Evolutionary conservation across 2,797 vertebrate species (phyloP), one percentile per base, ranked within the genome.

Genomic region (Staurois parvus): DNA sequence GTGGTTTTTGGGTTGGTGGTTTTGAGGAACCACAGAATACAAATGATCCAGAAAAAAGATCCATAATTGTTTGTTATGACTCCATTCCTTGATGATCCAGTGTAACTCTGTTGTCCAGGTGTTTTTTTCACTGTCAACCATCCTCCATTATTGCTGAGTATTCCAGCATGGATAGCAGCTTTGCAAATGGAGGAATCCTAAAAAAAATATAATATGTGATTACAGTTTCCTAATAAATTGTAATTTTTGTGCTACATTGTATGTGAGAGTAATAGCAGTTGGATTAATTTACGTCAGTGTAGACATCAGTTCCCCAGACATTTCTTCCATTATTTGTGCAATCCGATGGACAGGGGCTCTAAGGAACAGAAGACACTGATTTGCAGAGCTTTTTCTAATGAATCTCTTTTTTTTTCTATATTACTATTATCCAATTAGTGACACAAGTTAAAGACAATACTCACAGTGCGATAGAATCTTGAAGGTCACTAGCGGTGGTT

Each of bases 141-240:
- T 19, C 77, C 77, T 45, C 64, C 77, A 17, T 19, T 67, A 28
- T 79, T 69, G 12, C 26, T 9, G 8, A 48, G 19, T 28, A 48
- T 17, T 4, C 77, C 77, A 68, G 77, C 64, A 79, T 79, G 77
- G 77, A 79, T 79, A 48, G 77, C 77, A 9, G 77, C 77, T 40
- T 45, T 34, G 13, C 77, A 79, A 9, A 79, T 29, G 10, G 77
- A 28, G 6, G 77, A 79, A 79, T 69, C 45, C 77, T 79, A 40
- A 30, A 28, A 29, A 3, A 64, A 4, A 10, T 10, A 26, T n/a
- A 11, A 6, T 3, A 64, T 64, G 24, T 62, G 59, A 2, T 64
- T 26, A 15, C 4, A 62, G 10, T 10, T 62, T 26, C 13, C 21
- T 62, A 1, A 9, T 59, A 59, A 7, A 59, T 62, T 62, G 21